Conservation (phyloP, 2,888 invertebrate genomes). For the Acleris holmiana region DNA sequence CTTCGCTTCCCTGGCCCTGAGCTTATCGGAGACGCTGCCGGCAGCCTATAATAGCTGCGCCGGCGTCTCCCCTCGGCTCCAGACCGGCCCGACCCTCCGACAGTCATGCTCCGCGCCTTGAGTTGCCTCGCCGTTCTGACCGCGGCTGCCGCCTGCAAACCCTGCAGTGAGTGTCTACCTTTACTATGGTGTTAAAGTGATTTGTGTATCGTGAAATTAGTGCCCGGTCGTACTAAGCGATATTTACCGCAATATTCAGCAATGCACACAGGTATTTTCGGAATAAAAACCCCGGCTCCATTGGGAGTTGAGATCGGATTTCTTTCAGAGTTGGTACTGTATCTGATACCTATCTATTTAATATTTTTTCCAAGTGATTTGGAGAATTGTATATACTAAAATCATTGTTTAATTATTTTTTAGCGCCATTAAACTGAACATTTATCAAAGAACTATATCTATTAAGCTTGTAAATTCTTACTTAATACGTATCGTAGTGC, state of each 20-base stretch:
- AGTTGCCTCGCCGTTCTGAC: conserved; percentile 66
- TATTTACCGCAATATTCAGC: not conserved
- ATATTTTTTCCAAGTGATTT: no score
- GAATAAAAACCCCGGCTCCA: no score
- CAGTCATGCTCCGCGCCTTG: conserved; percentile 79
- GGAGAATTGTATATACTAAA: no score
- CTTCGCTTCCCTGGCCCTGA: conserved; percentile 79
- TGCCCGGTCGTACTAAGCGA: not conserved
- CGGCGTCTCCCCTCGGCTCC: conserved; percentile 78
- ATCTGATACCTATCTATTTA: no score
- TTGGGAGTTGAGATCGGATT: no score
- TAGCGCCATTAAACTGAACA: no score
- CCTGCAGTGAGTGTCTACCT: conserved; percentile 75
- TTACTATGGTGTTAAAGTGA: conserved; percentile 20
- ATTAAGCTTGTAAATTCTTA: no score
- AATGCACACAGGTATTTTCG: conserved; percentile 11
- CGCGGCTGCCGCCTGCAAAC: conserved; percentile 69
- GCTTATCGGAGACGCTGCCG: conserved; percentile 76
- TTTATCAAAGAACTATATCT: no score
- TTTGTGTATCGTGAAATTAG: conserved; percentile 7
- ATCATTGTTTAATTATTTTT: no score
- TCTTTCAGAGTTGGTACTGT: no score
- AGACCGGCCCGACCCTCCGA: conserved; percentile 72
- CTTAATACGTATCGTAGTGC: no score
- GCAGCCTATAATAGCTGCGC: conserved; percentile 83